Conservation (phyloP, 2,888 invertebrate species). For the Carcina quercana region DNA sequence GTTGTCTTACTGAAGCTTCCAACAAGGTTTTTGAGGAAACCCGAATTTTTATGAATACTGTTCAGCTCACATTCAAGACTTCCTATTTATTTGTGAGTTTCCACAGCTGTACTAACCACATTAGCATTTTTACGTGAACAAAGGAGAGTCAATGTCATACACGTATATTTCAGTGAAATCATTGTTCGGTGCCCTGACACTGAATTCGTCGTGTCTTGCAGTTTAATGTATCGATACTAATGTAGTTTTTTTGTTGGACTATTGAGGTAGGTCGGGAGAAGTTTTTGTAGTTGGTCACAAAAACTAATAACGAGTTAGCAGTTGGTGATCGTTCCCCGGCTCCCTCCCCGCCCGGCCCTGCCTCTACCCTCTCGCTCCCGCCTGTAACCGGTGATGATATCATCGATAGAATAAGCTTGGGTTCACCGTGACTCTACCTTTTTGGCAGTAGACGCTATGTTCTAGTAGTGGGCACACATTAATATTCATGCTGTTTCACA, state of each 20-base stretch:
- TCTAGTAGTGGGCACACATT: too few species aligned
- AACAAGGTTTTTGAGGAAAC: too few species aligned
- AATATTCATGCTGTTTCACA: too few species aligned
- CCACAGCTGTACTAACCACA: too few species aligned
- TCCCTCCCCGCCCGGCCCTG: conserved; percentile 18
- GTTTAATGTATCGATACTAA: conserved; percentile 21
- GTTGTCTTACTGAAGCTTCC: too few species aligned
- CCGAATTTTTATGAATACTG: neutral
- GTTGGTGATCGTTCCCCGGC: conserved; percentile 27
- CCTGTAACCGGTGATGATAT: conserved; percentile 32
- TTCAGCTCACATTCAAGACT: neutral
- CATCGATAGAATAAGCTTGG: conserved; percentile 27
- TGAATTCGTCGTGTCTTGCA: conserved; percentile 4
- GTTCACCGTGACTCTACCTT: conserved; percentile 9
- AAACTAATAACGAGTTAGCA: conserved; percentile 43
- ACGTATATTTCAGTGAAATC: too few species aligned
- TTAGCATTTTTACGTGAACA: neutral
- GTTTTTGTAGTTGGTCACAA: conserved; percentile 43
- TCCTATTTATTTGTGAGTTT: neutral
- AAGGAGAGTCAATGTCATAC: conserved; percentile 4
- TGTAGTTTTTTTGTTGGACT: conserved; percentile 34
- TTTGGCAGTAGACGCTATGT: too few species aligned
- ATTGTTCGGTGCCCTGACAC: too few species aligned
- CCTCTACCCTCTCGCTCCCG: conserved; percentile 17
- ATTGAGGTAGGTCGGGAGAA: conserved; percentile 64